A percentile compares a stretch with the other conserved stretches of the same genome.
Evolutionary conservation across 2,113 vertebrate species (phyloP).

Genomic region (Suncus etruscus): DNA sequence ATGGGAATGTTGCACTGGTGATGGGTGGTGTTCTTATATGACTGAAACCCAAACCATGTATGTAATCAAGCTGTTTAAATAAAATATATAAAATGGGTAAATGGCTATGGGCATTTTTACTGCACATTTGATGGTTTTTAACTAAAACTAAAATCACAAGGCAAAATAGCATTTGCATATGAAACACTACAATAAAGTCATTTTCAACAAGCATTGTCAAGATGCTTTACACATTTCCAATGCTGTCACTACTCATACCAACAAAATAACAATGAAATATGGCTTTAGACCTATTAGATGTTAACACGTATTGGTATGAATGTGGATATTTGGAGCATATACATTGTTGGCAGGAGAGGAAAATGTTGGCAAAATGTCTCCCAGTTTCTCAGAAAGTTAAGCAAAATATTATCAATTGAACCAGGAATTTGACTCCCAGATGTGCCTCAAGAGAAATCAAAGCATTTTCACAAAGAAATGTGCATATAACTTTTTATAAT

Average conservation of each 20-base stretch:
- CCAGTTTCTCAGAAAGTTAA: constrained; percentile 34
- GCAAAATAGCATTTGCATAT: constrained; percentile 56
- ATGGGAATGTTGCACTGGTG: no score
- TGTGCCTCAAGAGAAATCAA: constrained; percentile 53
- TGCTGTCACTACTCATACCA: constrained; percentile 56
- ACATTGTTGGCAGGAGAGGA: constrained; percentile 9
- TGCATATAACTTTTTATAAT: not conserved
- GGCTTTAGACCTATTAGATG: no score
- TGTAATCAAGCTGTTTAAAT: no score
- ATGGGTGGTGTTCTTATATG: no score
- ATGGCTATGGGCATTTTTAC: constrained; percentile 51
- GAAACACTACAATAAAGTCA: constrained; percentile 48
- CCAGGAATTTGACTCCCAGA: constrained; percentile 26
- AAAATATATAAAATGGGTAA: no score
- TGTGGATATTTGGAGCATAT: constrained; percentile 30
- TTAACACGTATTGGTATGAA: constrained; percentile 36
- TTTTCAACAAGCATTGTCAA: constrained; percentile 21
- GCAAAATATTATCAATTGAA: not conserved
- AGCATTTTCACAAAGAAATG: constrained; percentile 40
- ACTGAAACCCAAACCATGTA: no score
- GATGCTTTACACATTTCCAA: constrained; percentile 45
- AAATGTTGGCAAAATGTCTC: constrained; percentile 39
- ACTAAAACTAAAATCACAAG: constrained; percentile 60
- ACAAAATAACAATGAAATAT: constrained; percentile 53
- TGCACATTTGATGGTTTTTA: constrained; percentile 44